Evolutionary conservation across 1,140 invertebrate species (phyloP).

Genomic region (Asobara japonica): DNA sequence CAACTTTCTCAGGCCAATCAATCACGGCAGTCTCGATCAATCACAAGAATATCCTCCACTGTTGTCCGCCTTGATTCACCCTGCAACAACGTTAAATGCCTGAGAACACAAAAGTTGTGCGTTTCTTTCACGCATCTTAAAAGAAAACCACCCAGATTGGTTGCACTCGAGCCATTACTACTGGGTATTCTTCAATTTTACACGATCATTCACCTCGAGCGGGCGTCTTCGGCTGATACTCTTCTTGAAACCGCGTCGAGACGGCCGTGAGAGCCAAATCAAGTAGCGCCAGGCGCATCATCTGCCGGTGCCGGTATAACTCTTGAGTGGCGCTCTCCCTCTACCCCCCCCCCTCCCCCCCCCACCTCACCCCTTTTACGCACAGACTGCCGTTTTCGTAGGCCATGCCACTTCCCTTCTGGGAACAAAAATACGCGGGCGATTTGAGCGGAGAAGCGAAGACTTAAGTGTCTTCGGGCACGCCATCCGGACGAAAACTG

Average conservation of each 20-base stretch:
- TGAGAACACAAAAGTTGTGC: too few relatives aligned
- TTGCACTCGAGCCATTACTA: background rate
- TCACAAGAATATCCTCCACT: too few relatives aligned
- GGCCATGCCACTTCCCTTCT: conserved; percentile 53
- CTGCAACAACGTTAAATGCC: too few relatives aligned
- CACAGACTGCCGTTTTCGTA: conserved; percentile 20
- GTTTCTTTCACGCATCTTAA: too few relatives aligned
- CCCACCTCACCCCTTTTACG: background rate
- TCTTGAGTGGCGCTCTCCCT: background rate
- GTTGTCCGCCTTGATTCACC: too few relatives aligned
- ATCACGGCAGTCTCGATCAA: too few relatives aligned
- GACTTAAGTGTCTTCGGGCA: conserved; percentile 57
- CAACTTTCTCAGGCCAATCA: too few relatives aligned
- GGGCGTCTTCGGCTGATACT: background rate
- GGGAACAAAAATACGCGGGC: conserved; percentile 48
- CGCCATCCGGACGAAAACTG: conserved; percentile 56
- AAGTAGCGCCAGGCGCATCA: conserved; percentile 18
- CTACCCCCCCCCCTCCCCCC: too few relatives aligned
- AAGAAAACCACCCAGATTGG: background rate
- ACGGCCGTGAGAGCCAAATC: conserved; percentile 19
- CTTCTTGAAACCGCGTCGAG: conserved; percentile 5
- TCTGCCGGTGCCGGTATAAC: background rate
- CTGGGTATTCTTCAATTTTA: background rate
- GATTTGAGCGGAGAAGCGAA: background rate
- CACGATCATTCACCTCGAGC: conserved; percentile 11